Conservation (phyloP, 2,888 invertebrate genomes). For the Ephialtes manifestator region DNA sequence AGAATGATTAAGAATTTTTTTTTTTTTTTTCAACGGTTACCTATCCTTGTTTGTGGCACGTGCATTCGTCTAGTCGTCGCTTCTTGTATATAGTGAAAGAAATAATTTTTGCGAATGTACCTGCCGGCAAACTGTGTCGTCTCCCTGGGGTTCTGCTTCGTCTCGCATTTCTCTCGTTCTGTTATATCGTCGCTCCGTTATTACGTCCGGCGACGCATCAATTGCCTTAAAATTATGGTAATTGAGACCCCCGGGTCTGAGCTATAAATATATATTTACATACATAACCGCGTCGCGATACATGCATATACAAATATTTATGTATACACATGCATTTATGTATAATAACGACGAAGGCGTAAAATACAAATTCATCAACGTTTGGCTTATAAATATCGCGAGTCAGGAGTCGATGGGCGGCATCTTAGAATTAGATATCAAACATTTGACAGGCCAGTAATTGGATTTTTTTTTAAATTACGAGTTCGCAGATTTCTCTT, state of each 20-base stretch:
- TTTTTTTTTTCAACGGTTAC: not conserved
- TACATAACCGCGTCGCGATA: not conserved
- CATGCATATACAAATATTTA: slow-evolving; percentile 7
- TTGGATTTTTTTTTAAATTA: slow-evolving; percentile 9
- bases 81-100: not conserved
- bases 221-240: slow-evolving; percentile 32
- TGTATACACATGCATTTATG: not conserved
- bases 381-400: not conserved
- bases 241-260: slow-evolving; percentile 12
- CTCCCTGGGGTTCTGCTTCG: not conserved
- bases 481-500: not conserved
- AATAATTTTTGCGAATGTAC: slow-evolving; percentile 18
- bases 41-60: not conserved
- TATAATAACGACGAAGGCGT: slow-evolving; percentile 12
- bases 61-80: not conserved
- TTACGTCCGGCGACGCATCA: slow-evolving; percentile 20
- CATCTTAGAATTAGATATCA: slow-evolving; percentile 3
- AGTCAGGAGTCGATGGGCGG: not conserved
- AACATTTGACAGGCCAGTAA: slow-evolving; percentile 2
- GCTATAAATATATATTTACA: slow-evolving; percentile 18
- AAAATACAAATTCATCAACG: slow-evolving; percentile 4
- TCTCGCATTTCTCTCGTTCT: not conserved
- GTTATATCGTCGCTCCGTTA: slow-evolving; percentile 4
- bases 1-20: not conserved
- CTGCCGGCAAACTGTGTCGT: not conserved